Evolutionary conservation across 2,797 vertebrate genomes (phyloP).

Genomic region (Lepus oiostolus): DNA sequence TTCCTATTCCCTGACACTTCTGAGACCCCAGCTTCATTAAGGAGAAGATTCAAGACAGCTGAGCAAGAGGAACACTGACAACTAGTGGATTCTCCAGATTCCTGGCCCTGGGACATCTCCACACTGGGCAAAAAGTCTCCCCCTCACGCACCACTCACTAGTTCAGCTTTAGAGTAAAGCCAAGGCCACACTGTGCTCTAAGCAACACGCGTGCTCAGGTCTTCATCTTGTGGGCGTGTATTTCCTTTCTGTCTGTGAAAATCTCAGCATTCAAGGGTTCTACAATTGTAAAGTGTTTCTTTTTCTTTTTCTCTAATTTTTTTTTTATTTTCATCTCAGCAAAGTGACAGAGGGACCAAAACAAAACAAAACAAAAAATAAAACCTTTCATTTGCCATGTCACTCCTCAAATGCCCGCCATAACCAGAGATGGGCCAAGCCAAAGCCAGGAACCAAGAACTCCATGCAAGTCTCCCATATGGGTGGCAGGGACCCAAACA

Average conservation of each 20-base stretch:
- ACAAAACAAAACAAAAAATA: too few relatives aligned
- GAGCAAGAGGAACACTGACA: neutral
- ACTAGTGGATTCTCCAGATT: neutral
- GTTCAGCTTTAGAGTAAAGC: too few relatives aligned
- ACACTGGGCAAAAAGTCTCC: neutral
- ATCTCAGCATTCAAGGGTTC: neutral
- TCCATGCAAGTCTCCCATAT: too few relatives aligned
- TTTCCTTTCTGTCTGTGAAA: neutral
- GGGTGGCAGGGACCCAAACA: too few relatives aligned
- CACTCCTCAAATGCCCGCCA: too few relatives aligned
- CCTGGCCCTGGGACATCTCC: neutral
- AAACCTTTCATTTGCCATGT: too few relatives aligned
- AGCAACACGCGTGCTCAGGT: neutral
- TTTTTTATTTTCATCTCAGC: too few relatives aligned
- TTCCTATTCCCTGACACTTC: neutral
- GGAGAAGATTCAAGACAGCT: neutral
- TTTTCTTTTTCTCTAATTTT: neutral
- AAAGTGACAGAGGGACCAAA: too few relatives aligned
- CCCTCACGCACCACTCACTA: rapidly evolving
- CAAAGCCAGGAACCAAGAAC: too few relatives aligned
- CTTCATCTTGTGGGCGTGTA: neutral
- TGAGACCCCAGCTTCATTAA: neutral
- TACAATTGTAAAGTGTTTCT: neutral
- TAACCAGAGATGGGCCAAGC: too few relatives aligned
- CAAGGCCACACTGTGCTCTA: rapidly evolving